These are phyloP conservation scores for Heterotilapia buettikoferi DNA, from an alignment of 2,113 vertebrate species.

Conservation along the genomic window DNA sequence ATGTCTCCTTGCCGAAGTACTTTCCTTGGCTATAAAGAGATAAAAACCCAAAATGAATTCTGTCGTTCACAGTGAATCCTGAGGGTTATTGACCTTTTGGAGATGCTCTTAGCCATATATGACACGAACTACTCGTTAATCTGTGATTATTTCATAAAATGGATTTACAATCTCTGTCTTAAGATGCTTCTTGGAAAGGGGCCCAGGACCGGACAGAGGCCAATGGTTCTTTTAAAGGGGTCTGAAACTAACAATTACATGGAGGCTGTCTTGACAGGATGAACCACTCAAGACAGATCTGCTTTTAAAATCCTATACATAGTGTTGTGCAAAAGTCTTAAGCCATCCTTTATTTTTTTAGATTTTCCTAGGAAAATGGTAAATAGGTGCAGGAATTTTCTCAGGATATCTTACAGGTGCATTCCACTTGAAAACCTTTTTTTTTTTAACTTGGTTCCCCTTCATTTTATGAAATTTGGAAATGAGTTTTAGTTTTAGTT, in stretches of 20 bases:
- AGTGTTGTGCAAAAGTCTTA: not conserved
- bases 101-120: not conserved
- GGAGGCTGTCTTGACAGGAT: not conserved
- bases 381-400: not conserved
- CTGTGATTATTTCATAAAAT: not conserved
- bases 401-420: not conserved
- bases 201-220: not conserved
- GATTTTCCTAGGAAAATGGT: not conserved
- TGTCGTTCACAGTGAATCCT: not conserved
- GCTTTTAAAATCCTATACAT: not conserved
- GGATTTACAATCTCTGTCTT: not conserved
- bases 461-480: not conserved
- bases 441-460: not conserved
- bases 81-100: not conserved
- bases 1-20: not conserved
- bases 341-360: not conserved
- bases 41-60: not conserved
- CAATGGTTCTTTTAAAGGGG: not conserved
- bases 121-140: not conserved
- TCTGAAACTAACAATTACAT: not conserved
- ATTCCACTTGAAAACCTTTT: not conserved
- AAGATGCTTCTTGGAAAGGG: not conserved
- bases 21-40: not conserved
- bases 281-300: not conserved
- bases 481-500: not conserved